Evolutionary conservation across 35 echinoderm and acorn worm species (phyloP).

Genomic region (Diadema setosum): DNA sequence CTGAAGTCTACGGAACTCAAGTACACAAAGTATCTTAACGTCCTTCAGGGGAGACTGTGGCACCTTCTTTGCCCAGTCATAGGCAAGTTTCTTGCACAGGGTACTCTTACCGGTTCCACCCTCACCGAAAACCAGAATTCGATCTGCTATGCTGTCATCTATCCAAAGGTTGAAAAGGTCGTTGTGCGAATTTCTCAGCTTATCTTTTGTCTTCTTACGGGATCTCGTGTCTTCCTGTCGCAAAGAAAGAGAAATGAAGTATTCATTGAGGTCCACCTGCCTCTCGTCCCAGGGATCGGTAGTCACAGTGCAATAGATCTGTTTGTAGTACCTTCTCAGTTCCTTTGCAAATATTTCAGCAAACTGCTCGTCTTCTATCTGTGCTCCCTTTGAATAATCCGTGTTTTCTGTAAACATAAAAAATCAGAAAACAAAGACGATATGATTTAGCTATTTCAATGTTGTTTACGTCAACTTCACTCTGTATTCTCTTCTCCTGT

Average conservation of each 20-base stretch:
- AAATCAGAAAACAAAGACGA: too few species aligned
- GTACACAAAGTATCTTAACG: not conserved
- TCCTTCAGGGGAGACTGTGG: not conserved
- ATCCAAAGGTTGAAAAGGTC: not conserved
- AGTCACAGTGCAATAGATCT: not conserved
- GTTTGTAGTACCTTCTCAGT: not conserved
- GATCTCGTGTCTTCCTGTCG: not conserved
- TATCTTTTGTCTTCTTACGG: not conserved
- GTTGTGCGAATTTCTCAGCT: not conserved
- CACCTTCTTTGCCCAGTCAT: not conserved
- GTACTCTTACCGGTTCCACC: not conserved
- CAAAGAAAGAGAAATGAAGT: not conserved
- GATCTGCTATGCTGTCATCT: not conserved
- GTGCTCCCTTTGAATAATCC: too few species aligned
- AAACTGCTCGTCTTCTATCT: not conserved
- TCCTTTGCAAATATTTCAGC: not conserved
- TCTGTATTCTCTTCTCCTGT: too few species aligned
- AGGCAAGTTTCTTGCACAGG: not conserved
- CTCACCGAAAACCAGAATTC: not conserved
- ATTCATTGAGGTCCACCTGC: not conserved
- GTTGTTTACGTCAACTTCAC: too few species aligned
- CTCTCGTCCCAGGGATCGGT: constrained; percentile 4
- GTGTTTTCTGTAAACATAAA: too few species aligned
- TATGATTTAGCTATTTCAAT: too few species aligned
- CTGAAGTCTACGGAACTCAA: not conserved